These are phyloP conservation scores for Melanaphis sacchari DNA, from an alignment of 1,140 invertebrate species.

Conservation along the genomic window DNA sequence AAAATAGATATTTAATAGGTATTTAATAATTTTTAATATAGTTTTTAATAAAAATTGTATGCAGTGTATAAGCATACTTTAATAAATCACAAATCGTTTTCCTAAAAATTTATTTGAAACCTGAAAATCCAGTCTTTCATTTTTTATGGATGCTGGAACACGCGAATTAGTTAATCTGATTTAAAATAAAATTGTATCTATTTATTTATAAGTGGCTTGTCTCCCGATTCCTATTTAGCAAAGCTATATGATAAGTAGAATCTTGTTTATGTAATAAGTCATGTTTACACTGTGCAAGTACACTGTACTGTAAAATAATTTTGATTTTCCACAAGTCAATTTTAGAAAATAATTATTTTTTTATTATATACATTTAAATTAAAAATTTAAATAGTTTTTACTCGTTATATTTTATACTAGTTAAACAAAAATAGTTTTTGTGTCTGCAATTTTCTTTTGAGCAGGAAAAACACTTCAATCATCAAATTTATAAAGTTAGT, in stretches of 20 bases:
- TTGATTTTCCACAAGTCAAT: not conserved
- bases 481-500: too few species aligned
- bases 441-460: too few species aligned
- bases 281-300: not conserved
- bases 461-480: too few species aligned
- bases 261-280: not conserved
- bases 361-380: not conserved
- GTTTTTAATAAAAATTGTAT: not conserved
- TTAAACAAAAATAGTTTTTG: too few species aligned
- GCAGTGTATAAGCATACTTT: not conserved
- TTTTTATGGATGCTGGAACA: not conserved
- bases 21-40: not conserved
- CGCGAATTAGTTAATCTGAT: not conserved
- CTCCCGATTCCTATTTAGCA: too few species aligned
- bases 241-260: too few species aligned
- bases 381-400: not conserved
- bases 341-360: not conserved
- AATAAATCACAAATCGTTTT: not conserved
- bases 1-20: not conserved
- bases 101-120: not conserved
- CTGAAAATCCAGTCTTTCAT: not conserved
- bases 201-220: too few species aligned
- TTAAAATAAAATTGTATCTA: not conserved
- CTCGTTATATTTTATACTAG: not conserved
- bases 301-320: not conserved